phyloP scores from a whole-genome alignment of 2,888 invertebrate genomes.

The Andrena haemorrhoa region DNA sequence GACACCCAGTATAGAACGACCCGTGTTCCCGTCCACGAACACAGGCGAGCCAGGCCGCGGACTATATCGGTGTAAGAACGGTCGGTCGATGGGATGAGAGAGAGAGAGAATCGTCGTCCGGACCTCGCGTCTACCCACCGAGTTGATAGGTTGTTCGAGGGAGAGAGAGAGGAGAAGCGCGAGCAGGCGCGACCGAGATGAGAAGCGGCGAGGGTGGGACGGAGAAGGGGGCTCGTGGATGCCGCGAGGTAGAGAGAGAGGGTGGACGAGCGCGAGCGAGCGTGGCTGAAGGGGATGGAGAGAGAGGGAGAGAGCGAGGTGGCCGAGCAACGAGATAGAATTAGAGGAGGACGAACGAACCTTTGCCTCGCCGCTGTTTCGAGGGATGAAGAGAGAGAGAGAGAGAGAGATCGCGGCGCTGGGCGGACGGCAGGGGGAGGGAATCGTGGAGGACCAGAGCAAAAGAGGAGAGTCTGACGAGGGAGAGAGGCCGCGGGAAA shows the following conservation, averaged over 20 bases:
- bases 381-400: slow-evolving; percentile 61
- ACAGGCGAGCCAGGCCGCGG: slow-evolving; percentile 79
- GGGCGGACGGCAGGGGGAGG: slow-evolving; percentile 55
- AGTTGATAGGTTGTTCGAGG: slow-evolving; percentile 79
- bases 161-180: slow-evolving; percentile 65
- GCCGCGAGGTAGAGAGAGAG: slow-evolving; percentile 11
- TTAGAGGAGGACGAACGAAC: slow-evolving; percentile 79
- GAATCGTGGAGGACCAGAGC: slow-evolving; percentile 49
- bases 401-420: slow-evolving; percentile 53
- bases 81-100: slow-evolving; percentile 84
- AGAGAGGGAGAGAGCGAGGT: slow-evolving; percentile 55
- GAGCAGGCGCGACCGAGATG: slow-evolving; percentile 37
- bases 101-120: slow-evolving; percentile 82
- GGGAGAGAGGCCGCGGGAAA: slow-evolving; percentile 37
- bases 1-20: slow-evolving; percentile 81
- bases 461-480: slow-evolving; percentile 56
- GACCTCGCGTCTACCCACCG: slow-evolving; percentile 83
- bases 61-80: slow-evolving; percentile 84
- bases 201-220: slow-evolving; percentile 38
- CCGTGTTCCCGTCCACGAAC: slow-evolving; percentile 81
- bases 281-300: slow-evolving; percentile 20
- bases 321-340: slow-evolving; percentile 79
- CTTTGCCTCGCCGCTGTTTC: slow-evolving; percentile 57
- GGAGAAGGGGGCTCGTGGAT: slow-evolving; percentile 49
- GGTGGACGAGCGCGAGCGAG: slow-evolving; percentile 23